A percentile compares a stretch with the other conserved stretches of the same genome.
Evolutionary conservation across 2,888 invertebrate genomes (phyloP).

Genomic region (Taphrorychus bicolor): DNA sequence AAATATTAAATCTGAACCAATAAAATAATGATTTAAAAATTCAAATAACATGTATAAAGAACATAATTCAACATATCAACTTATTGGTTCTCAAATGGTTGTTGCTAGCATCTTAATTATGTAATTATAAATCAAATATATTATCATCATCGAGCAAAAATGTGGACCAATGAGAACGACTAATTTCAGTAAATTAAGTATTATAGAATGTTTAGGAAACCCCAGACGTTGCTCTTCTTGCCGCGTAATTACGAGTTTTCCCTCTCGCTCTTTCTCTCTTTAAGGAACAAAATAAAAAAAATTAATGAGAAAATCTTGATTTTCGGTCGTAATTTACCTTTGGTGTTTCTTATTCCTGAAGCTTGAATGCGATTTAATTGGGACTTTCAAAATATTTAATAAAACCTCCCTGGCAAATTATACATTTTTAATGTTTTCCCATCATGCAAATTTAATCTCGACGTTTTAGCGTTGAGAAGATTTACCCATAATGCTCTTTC

Average conservation of each 20-base stretch:
- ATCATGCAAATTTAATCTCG: not conserved
- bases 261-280: not conserved
- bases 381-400: conserved; percentile 12
- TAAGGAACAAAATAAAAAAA: conserved; percentile 4
- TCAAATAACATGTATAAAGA: too few species aligned
- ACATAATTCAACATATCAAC: too few species aligned
- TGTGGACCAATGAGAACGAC: not conserved
- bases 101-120: too few species aligned
- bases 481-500: not conserved
- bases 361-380: conserved; percentile 8
- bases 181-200: not conserved
- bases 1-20: too few species aligned
- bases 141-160: not conserved
- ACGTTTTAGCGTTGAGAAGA: not conserved
- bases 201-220: not conserved
- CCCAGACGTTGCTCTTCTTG: not conserved
- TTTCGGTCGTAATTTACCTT: not conserved
- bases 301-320: conserved; percentile 10
- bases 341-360: not conserved
- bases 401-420: not conserved
- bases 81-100: too few species aligned
- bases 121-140: not conserved
- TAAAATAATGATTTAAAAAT: too few species aligned
- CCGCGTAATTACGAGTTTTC: not conserved
- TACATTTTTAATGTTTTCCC: conserved; percentile 1